Percentiles rank a stretch among this genome's conserved stretches.
Conservation (phyloP, 1,140 invertebrate genomes). For the Solenopsis invicta region DNA sequence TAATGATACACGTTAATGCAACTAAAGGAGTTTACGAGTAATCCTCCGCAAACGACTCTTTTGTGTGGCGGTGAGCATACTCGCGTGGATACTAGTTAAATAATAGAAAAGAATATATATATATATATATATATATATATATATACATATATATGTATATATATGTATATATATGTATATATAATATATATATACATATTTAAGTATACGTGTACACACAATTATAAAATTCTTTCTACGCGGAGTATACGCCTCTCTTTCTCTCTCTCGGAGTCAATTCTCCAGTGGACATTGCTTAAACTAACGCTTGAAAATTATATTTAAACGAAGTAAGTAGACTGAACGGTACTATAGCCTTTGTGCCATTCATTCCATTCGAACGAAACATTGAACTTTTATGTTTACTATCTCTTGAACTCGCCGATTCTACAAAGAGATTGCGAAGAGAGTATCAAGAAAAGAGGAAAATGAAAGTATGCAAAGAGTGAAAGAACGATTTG, state of each 20-base stretch:
- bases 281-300: slow-evolving; percentile 42
- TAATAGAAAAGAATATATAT: slow-evolving; percentile 62
- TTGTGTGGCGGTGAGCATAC: slow-evolving; percentile 2
- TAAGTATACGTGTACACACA: slow-evolving; percentile 38
- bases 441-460: slow-evolving; percentile 18
- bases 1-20: slow-evolving; percentile 27
- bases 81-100: slow-evolving; percentile 45
- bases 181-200: slow-evolving; percentile 28
- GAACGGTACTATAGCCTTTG: slow-evolving; percentile 11
- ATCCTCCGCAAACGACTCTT: slow-evolving; percentile 34
- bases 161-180: slow-evolving; percentile 34
- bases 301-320: slow-evolving; percentile 35
- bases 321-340: slow-evolving; percentile 33
- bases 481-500: slow-evolving; percentile 1
- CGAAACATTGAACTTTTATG: slow-evolving; percentile 18
- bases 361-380: slow-evolving; percentile 7
- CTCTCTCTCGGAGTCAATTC: slow-evolving; percentile 2
- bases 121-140: slow-evolving; percentile 30
- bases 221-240: slow-evolving; percentile 70
- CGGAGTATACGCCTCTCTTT: slow-evolving; percentile 8
- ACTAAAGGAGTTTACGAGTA: slow-evolving; percentile 51
- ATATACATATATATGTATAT: slow-evolving; percentile 46
- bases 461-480: not conserved
- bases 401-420: slow-evolving; percentile 27
- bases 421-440: slow-evolving; percentile 2